Evolutionary conservation across 1,140 invertebrate species (phyloP), one percentile per base, ranked within the genome.

Genomic region (Triops cancriformis): DNA sequence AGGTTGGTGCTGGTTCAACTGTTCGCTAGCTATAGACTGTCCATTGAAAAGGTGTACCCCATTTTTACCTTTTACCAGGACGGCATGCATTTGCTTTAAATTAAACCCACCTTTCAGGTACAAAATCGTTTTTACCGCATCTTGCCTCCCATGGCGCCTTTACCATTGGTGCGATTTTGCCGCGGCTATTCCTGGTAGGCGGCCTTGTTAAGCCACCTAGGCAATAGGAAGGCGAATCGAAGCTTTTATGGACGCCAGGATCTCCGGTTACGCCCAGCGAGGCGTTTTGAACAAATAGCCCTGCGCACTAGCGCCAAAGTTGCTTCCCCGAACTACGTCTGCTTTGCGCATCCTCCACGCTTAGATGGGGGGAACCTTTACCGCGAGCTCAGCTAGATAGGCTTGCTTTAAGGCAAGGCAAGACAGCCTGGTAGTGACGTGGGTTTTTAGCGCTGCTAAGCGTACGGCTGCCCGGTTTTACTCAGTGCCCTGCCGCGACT

Each of bases 261-360:
- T 23, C 18, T 23, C 3, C 51, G 51, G 51, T 64, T 64, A 10
- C 51, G 51, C 51, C 51, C 51, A 64, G 51, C 51, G 51, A 23
- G 51, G 51, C 51, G 51, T 18, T n/a, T n/a, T 64, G 23, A 64
- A 64, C 51, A 14, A 64, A 64, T 64, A 23, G 14, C 51, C 23
- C 51, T 64, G 51, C 51, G 51, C 51, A 64, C 51, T 64, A 64
- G 51, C 51, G 51, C 51, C 51, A 64, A 64, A 64, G 51, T 64
- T 10, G 0, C 51, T 64, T 64, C 51, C 23, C 51, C n/a, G 51
- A 64, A 64, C 51, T 64, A 64, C 51, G 51, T 2, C 51, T 23
- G 51, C 51, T 64, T 23, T 64, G 51, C 51, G 51, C 51, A 64
- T 23, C 51, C 14, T 9, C 51, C 10, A 9, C 18, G 51, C 10